Percentiles rank a stretch among this genome's conserved stretches.
Conservation (phyloP, 2,888 invertebrate genomes). For the Campoplex capitator region DNA sequence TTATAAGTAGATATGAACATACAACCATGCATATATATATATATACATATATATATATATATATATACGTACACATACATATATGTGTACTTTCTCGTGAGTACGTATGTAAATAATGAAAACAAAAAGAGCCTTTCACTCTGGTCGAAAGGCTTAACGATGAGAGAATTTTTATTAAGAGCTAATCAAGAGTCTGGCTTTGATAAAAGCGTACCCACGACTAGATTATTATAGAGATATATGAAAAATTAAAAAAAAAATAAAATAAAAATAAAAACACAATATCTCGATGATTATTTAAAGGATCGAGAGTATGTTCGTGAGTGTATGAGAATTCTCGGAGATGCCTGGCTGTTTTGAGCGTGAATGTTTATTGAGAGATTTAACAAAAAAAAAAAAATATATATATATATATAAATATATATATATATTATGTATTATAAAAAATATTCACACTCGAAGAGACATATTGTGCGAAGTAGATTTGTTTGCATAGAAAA, state of each 20-base stretch:
- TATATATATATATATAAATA: constrained; percentile 22
- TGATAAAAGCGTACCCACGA: constrained; percentile 63
- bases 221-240: constrained; percentile 58
- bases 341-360: constrained; percentile 52
- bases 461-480: constrained; percentile 53
- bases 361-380: constrained; percentile 61
- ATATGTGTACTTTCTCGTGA: constrained; percentile 57
- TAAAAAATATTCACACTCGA: constrained; percentile 22
- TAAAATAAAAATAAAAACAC: no score
- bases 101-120: constrained; percentile 60
- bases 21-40: constrained; percentile 57
- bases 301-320: constrained; percentile 49
- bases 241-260: constrained; percentile 13
- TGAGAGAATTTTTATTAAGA: constrained; percentile 66
- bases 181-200: constrained; percentile 64
- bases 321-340: constrained; percentile 48
- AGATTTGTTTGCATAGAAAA: constrained; percentile 63
- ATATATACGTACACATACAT: background rate
- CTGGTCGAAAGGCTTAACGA: constrained; percentile 46
- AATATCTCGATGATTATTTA: constrained; percentile 59
- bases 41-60: constrained; percentile 33
- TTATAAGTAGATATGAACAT: constrained; percentile 67
- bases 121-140: constrained; percentile 44
- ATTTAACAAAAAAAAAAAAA: constrained; percentile 43
- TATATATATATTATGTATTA: constrained; percentile 4